These are phyloP conservation scores for Chaenogobius annularis DNA, from an alignment of 2,113 vertebrate species.

Conservation along the genomic window DNA sequence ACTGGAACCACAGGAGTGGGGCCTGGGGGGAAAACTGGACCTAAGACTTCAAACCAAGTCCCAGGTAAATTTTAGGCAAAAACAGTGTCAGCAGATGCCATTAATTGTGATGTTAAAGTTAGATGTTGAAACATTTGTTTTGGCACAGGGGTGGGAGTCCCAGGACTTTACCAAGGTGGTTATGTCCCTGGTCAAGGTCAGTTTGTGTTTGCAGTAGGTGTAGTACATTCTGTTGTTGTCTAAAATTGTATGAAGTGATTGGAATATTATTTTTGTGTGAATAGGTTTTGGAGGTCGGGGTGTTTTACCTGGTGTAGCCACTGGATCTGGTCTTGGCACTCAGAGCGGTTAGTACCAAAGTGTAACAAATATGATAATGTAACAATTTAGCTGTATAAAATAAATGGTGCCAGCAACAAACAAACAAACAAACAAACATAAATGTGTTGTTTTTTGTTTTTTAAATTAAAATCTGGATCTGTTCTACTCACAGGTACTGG, in stretches of 20 bases:
- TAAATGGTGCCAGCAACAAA: not conserved
- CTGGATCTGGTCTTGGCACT: constrained; percentile 66
- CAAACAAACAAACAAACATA: no score
- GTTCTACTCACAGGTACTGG: constrained; percentile 42
- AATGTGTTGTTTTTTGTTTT: no score
- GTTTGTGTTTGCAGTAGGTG: not conserved
- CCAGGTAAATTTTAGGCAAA: constrained; percentile 59
- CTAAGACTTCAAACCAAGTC: constrained; percentile 70
- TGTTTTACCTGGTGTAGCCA: constrained; percentile 71
- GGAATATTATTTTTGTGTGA: not conserved
- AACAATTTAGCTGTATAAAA: not conserved
- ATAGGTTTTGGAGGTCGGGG: constrained; percentile 71
- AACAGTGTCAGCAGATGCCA: not conserved
- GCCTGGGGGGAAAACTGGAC: constrained; percentile 51
- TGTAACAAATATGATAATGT: not conserved
- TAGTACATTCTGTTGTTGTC: not conserved
- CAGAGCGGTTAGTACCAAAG: constrained; percentile 56
- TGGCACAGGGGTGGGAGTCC: constrained; percentile 65
- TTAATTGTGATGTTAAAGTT: not conserved
- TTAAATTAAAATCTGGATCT: not conserved
- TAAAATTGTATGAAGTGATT: not conserved
- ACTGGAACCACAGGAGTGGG: constrained; percentile 53
- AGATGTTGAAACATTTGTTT: not conserved
- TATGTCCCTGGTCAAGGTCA: constrained; percentile 66
- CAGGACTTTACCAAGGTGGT: constrained; percentile 74